phyloP scores from a whole-genome alignment of 2,113 vertebrate species.

The Sinocyclocheilus rhinocerous region DNA sequence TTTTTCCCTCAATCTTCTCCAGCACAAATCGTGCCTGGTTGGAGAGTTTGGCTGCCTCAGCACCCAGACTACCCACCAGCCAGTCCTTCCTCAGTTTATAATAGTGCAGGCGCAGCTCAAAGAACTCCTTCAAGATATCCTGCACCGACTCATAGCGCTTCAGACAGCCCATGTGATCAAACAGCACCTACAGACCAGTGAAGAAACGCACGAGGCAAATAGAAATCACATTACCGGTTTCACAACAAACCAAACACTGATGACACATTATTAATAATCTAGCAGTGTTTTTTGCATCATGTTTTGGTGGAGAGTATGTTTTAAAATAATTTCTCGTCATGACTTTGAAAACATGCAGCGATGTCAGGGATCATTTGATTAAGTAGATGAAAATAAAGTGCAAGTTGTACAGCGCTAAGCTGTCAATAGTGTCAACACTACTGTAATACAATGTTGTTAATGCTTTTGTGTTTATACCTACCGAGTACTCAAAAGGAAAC shows the following conservation, averaged over 20 bases:
- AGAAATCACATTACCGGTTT: not conserved
- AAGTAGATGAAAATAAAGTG: too few species aligned
- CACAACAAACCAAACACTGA: not conserved
- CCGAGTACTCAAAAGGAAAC: too few species aligned
- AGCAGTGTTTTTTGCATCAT: too few species aligned
- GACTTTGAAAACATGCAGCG: too few species aligned
- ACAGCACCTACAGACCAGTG: constrained; percentile 84
- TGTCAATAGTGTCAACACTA: too few species aligned
- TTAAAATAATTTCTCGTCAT: too few species aligned
- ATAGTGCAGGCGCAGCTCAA: constrained; percentile 92
- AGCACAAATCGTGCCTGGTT: constrained; percentile 97
- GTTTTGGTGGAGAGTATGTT: too few species aligned
- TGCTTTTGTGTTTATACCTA: too few species aligned
- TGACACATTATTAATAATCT: too few species aligned
- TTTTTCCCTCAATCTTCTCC: constrained; percentile 97
- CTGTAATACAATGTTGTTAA: too few species aligned
- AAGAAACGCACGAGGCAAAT: not conserved
- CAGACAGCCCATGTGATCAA: constrained; percentile 98
- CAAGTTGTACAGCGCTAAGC: too few species aligned
- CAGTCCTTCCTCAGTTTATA: constrained; percentile 96
- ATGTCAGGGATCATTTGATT: too few species aligned
- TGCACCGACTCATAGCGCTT: constrained; percentile 98
- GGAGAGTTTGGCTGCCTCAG: constrained; percentile 92
- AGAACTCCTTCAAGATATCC: constrained; percentile 97
- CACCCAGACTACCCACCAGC: constrained; percentile 90